Percentiles rank a stretch among this genome's conserved stretches.
Conservation (phyloP, 2,113 vertebrate genomes). For the Plestiodon gilberti region DNA sequence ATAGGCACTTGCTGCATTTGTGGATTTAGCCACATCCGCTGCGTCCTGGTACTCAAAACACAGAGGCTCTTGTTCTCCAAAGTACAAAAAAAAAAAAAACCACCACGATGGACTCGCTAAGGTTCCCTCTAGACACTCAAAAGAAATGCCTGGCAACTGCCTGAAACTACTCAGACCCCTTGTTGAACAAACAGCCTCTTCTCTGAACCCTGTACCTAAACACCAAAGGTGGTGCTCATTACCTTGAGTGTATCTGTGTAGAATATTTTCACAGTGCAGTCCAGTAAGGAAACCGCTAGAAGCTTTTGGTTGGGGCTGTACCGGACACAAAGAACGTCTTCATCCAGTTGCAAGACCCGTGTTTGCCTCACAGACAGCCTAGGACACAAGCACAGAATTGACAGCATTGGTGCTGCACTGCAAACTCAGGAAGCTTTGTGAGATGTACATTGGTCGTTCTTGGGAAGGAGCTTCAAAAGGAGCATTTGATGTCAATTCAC, state of each 20-base stretch:
- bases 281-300: conserved; percentile 89
- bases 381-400: background rate
- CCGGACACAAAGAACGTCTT: conserved; percentile 92
- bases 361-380: conserved; percentile 89
- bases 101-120: background rate
- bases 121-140: too few relatives aligned
- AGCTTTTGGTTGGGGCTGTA: conserved; percentile 89
- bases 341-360: conserved; percentile 89
- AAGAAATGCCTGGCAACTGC: background rate
- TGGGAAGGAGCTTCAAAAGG: background rate
- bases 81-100: background rate
- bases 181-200: background rate
- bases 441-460: background rate
- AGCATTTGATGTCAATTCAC: background rate
- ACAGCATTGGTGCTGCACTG: background rate
- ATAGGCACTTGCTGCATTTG: background rate
- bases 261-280: conserved; percentile 96
- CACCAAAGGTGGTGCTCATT: background rate
- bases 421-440: background rate
- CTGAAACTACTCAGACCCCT: background rate
- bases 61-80: background rate
- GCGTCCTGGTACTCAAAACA: too few relatives aligned
- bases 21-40: background rate
- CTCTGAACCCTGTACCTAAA: background rate
- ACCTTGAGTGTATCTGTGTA: conserved; percentile 94